Evolutionary conservation across 1,140 invertebrate genomes (phyloP).

Genomic region (Cardiocondyla obscurior): DNA sequence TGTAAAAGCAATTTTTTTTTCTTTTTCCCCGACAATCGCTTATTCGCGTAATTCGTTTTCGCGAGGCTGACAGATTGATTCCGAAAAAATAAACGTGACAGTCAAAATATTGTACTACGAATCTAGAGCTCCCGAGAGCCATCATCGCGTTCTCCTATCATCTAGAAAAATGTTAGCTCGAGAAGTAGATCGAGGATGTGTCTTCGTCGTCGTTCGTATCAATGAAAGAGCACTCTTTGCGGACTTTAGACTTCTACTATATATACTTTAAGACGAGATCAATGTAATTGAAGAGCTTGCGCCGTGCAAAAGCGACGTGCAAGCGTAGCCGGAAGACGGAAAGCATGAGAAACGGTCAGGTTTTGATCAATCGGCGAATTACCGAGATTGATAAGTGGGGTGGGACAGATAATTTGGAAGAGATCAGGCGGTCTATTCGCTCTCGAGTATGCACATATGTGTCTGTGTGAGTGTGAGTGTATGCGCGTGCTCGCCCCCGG

Average conservation of each 20-base stretch:
- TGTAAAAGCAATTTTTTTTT: background rate
- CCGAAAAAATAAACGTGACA: background rate
- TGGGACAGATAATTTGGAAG: slow-evolving; percentile 20
- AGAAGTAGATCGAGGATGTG: slow-evolving; percentile 18
- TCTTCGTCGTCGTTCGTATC: slow-evolving; percentile 12
- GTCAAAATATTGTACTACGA: slow-evolving; percentile 9
- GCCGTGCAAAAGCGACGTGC: background rate
- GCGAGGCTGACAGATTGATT: background rate
- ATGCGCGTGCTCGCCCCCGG: background rate
- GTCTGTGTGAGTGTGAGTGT: slow-evolving; percentile 23
- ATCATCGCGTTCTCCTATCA: background rate
- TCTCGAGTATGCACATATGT: background rate
- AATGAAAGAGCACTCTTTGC: slow-evolving; percentile 34
- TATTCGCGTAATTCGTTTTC: background rate
- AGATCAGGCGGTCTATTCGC: background rate
- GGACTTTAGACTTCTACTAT: background rate
- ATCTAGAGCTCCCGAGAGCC: slow-evolving; percentile 1
- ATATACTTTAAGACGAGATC: background rate
- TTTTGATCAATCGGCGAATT: slow-evolving; percentile 19
- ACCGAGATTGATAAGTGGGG: slow-evolving; percentile 13
- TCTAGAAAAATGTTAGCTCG: background rate
- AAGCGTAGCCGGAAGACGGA: slow-evolving; percentile 8
- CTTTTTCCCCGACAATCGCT: background rate
- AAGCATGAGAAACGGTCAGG: slow-evolving; percentile 11
- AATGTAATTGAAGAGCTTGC: slow-evolving; percentile 15